Base-by-base conservation (phyloP, 2,888 invertebrate genomes). In the Xylota segnis region DNA sequence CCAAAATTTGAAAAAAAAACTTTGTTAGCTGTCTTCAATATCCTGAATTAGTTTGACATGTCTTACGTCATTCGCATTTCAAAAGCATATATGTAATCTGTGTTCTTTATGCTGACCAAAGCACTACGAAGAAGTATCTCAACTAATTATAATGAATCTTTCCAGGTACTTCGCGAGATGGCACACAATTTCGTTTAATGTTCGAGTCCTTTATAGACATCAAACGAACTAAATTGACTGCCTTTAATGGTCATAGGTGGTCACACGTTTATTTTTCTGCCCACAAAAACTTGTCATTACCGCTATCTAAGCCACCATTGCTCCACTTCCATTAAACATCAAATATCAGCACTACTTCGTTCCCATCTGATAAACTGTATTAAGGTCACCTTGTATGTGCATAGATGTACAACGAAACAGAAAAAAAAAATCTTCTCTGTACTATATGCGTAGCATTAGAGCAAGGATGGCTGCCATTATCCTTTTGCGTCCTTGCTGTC, bases 311-410 rank as follows among this genome's bases (percentile, higher is more conserved):
- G 52, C 23, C 34, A 71, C 45, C 72, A 68, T 52, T 70, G 79
- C 16, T 56, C 74, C 52, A 45, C 16, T 79, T 83, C 47, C 59
- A 75, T 71, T 59, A 66, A 81, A 54, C 75, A 23, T 59, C 16
- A 52, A 27, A 65, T 29, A 71, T 70, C 71, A 52, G 56, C 71
- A 58, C 43, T 58, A 40, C 68, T 70, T 56, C 52, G 63, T 63
- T 59, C 54, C 65, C 65, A 81, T 84, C 84, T 71, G 79, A 81
- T 84, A 84, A 81, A 32, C 34, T n/a, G 10, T 71, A 75, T 81
- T 81, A 84, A 81, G 81, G 84, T 75, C 84, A 74, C 10, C 50
- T 34, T 6, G 54, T 65, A 43, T 43, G n/a, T 3, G 23, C 23
- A 23, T 23, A 34, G 9, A 27, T 43, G 54, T 10, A 47, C 23